These are phyloP conservation scores for Silurus meridionalis DNA, from an alignment of 2,113 vertebrate species.

Conservation along the genomic window DNA sequence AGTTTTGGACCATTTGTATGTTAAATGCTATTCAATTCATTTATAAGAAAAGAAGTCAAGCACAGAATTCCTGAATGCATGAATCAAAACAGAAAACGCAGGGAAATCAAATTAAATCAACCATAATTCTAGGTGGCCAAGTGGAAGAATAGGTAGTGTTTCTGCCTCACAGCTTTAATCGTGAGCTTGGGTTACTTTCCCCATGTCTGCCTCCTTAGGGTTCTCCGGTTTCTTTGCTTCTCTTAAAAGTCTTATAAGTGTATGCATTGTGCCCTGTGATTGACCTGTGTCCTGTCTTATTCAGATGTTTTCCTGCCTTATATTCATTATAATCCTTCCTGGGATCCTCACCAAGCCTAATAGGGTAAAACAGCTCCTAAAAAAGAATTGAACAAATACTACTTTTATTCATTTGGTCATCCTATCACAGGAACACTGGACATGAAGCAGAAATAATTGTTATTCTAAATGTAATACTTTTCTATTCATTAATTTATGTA, in stretches of 20 bases:
- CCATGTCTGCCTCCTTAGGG: not conserved
- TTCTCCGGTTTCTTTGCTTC: not conserved
- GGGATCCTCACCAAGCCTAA: not conserved
- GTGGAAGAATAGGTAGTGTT: not conserved
- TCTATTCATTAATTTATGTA: no score
- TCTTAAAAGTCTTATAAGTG: not conserved
- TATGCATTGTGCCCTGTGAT: not conserved
- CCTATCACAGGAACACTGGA: not conserved
- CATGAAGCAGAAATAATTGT: not conserved
- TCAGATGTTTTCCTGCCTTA: not conserved
- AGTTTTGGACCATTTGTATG: not conserved
- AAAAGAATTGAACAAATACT: not conserved
- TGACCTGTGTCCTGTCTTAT: not conserved
- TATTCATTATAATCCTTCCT: no score
- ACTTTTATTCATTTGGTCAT: not conserved
- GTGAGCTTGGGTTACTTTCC: not conserved
- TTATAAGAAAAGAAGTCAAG: not conserved
- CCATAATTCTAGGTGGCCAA: not conserved
- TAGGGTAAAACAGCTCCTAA: not conserved
- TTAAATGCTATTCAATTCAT: not conserved
- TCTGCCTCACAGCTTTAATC: not conserved
- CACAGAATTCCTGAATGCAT: not conserved
- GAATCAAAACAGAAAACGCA: not conserved
- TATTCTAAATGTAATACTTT: not conserved
- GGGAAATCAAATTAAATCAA: not conserved